phyloP scores from a whole-genome alignment of 2,797 vertebrate species.

The Paramormyrops hopkinsi region DNA sequence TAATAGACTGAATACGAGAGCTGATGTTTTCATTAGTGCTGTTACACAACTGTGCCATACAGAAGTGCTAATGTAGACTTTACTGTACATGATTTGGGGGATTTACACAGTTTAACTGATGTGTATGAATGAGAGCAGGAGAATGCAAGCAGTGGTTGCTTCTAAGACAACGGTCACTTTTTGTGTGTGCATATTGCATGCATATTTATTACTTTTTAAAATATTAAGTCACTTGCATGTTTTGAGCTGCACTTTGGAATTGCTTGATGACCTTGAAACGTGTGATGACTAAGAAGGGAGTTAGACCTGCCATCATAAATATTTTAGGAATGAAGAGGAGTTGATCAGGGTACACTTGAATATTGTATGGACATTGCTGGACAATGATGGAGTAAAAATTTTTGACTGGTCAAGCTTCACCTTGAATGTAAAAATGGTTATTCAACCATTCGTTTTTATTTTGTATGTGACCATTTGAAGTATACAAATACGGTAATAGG shows the following conservation, averaged over 20 bases:
- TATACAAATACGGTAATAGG: conserved; percentile 40
- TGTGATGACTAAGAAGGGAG: background rate
- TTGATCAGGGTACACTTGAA: background rate
- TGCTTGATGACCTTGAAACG: background rate
- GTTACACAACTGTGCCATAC: background rate
- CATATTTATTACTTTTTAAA: background rate
- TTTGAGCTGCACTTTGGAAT: conserved; percentile 26
- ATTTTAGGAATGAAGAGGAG: background rate
- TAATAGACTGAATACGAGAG: background rate
- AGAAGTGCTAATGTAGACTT: background rate
- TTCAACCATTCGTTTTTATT: conserved; percentile 30
- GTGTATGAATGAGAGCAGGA: background rate
- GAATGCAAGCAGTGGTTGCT: background rate
- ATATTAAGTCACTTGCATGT: background rate
- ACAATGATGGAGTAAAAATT: background rate
- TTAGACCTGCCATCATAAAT: background rate
- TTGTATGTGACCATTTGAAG: conserved; percentile 39
- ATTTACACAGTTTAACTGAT: background rate
- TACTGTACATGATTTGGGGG: background rate
- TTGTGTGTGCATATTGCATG: background rate
- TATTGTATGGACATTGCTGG: background rate
- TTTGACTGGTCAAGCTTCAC: background rate
- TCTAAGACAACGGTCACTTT: background rate
- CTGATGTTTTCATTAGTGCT: background rate
- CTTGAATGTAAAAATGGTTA: background rate